Evolutionary conservation across 2,888 invertebrate species (phyloP).

Genomic region (Tachina grossa): DNA sequence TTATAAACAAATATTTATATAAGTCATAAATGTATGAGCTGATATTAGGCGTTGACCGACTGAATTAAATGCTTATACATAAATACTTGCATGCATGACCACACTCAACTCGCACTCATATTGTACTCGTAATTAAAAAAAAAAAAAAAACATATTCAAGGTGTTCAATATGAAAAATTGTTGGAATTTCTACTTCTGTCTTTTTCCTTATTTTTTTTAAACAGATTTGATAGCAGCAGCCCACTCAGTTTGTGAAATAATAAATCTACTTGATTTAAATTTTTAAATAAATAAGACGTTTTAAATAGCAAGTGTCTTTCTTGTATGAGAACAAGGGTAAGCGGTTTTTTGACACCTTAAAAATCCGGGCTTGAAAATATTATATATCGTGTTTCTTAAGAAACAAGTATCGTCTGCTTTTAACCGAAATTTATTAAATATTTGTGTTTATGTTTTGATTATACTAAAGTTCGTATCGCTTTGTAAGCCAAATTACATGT

Average conservation of each 20-base stretch:
- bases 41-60: constrained; percentile 26
- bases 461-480: too few species aligned
- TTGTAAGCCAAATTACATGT: too few species aligned
- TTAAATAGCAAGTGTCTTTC: constrained; percentile 7
- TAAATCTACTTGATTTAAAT: constrained; percentile 5
- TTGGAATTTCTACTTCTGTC: not conserved
- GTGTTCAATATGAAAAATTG: not conserved
- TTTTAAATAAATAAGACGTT: constrained; percentile 16
- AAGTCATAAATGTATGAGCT: not conserved
- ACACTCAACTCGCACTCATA: not conserved
- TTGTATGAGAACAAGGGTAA: not conserved
- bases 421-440: too few species aligned
- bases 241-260: constrained; percentile 25
- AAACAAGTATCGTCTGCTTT: too few species aligned
- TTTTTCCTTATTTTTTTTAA: constrained; percentile 17
- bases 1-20: not conserved
- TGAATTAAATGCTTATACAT: not conserved
- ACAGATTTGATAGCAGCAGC: not conserved
- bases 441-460: too few species aligned
- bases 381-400: too few species aligned
- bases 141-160: constrained; percentile 18
- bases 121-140: too few species aligned
- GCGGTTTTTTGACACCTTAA: too few species aligned
- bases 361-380: too few species aligned
- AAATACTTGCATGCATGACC: constrained; percentile 1